Conservation (phyloP, 2,797 vertebrate genomes). For the Carcharodon carcharias region DNA sequence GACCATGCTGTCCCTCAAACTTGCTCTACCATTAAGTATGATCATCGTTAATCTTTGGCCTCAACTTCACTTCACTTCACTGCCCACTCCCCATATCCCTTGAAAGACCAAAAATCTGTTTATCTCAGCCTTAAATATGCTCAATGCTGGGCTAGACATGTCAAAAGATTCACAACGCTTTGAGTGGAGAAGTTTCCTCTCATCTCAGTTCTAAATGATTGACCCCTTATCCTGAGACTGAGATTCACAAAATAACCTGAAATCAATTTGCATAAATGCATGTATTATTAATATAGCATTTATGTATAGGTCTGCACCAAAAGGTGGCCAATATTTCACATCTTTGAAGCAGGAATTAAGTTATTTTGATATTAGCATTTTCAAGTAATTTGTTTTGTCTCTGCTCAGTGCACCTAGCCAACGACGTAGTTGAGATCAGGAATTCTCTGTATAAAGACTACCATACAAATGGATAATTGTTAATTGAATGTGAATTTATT, state of each 20-base stretch:
- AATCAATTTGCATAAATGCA: neutral
- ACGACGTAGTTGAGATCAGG: neutral
- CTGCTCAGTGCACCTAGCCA: neutral
- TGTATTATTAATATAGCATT: neutral
- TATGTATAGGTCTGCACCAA: no score
- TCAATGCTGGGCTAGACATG: neutral
- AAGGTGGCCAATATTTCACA: neutral
- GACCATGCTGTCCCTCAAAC: neutral
- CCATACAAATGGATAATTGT: neutral
- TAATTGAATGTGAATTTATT: neutral
- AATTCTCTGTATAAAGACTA: neutral
- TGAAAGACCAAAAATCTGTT: neutral
- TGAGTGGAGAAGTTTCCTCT: neutral
- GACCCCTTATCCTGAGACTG: no score
- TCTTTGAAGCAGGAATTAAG: neutral
- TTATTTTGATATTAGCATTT: neutral
- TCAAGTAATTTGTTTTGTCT: neutral
- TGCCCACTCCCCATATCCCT: neutral
- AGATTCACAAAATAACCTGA: neutral
- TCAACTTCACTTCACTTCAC: neutral
- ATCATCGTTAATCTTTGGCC: neutral
- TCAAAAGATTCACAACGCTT: neutral
- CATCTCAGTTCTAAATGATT: neutral
- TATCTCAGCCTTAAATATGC: neutral
- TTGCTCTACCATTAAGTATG: neutral